Evolutionary conservation across 2,888 invertebrate genomes (phyloP), one percentile per base, ranked within the genome.

Genomic region (Temnothorax ravouxi): DNA sequence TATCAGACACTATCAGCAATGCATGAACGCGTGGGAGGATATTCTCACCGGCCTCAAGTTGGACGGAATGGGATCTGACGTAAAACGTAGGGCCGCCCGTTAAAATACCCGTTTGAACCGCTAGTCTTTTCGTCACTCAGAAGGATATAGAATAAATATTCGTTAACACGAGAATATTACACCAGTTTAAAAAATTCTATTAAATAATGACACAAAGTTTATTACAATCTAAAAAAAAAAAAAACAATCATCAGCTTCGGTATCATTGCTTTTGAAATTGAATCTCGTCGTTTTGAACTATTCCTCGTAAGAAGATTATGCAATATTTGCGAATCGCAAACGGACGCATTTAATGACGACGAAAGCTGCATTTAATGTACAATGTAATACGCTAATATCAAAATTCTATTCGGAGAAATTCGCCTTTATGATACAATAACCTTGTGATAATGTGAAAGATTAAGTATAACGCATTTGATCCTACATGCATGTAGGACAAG

Each of bases 1-100:
- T 92, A 96, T 97, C 66, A 95, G 95, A 85, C 96, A 96, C 92
- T 97, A 97, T 93, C 96, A 97, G 93, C 96, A 96, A 91, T 95
- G 95, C 87, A 95, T 96, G 85, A 93, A 94, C 72, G 95, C 96
- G n/a, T 96, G 96, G 96, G 96, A 96, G 89, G 95, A 95, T 87
- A 95, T 95, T 54, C 90, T 95, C n/a, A 89, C 94, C 38, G 91
- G 92, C 59, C 87, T 94, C 6, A 94, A 95, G 84, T 88, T 93
- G 50, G 92, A 93, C 56, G 91, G 89, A 47, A 88, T 91, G 50
- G 92, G 92, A 64, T 84, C 92, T n/a, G 93, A 94, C 29, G 89
- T 91, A 59, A 91, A n/a, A 85, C 3, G 85, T 89, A 77, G 91
- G 90, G 11, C 86, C 92, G 13, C 76, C 91, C 11, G 88, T 89